Evolutionary conservation across 2,888 invertebrate genomes (phyloP).

Genomic region (Dione vanillae): DNA sequence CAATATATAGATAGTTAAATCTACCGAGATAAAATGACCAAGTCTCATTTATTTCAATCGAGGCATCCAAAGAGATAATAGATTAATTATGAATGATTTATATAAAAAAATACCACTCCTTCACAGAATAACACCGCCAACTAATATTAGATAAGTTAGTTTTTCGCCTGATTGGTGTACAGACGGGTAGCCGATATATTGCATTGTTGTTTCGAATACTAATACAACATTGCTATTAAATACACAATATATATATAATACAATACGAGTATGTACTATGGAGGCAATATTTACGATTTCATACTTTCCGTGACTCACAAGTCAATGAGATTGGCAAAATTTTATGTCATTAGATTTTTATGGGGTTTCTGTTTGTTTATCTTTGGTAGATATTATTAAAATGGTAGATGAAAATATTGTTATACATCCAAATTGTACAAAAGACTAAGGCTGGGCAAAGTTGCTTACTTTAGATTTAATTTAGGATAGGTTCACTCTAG

Average conservation of each 20-base stretch:
- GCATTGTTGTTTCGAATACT: constrained; percentile 71
- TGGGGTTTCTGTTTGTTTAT: neutral
- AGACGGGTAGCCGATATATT: constrained; percentile 73
- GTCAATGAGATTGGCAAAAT: constrained; percentile 31
- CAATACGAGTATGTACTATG: constrained; percentile 34
- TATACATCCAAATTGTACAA: no score
- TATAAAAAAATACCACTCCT: constrained; percentile 15
- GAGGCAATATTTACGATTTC: constrained; percentile 45
- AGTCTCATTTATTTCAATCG: no score
- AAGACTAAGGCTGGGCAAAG: no score
- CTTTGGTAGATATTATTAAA: neutral
- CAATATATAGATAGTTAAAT: no score
- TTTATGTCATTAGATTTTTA: constrained; percentile 1
- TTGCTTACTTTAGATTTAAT: no score
- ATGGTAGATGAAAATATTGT: neutral
- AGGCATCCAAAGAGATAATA: no score
- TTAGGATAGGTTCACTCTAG: no score
- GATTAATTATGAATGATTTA: neutral
- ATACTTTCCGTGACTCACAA: constrained; percentile 42
- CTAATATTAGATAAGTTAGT: constrained; percentile 77
- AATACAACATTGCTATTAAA: constrained; percentile 60
- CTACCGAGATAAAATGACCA: no score
- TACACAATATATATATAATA: neutral
- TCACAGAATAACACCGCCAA: constrained; percentile 37
- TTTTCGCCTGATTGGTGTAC: constrained; percentile 74